phyloP scores from a whole-genome alignment of 2,888 invertebrate species.

The Digitonthophagus gazella region DNA sequence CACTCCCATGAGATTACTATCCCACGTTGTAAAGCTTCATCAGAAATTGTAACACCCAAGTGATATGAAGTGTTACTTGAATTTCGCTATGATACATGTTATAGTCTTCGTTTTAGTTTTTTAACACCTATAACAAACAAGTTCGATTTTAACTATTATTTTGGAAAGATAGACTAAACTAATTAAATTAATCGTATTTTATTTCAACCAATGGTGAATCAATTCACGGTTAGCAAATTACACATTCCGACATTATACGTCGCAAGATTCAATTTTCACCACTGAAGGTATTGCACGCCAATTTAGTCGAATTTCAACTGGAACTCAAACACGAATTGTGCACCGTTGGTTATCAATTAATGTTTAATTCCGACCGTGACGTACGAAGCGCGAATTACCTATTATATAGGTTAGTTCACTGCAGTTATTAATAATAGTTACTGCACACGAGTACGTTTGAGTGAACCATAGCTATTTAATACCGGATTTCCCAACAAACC shows the following conservation, averaged over 20 bases:
- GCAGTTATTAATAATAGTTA: not conserved
- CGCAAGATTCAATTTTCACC: not conserved
- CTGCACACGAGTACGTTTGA: not conserved
- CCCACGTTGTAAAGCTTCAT: slow-evolving; percentile 1
- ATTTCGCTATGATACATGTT: not conserved
- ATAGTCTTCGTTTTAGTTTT: not conserved
- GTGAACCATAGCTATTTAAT: not conserved
- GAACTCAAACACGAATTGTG: not conserved
- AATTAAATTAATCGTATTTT: too few relatives aligned
- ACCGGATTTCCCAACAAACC: not conserved
- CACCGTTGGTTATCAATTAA: not conserved
- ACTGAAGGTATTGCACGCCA: not conserved
- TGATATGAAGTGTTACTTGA: not conserved
- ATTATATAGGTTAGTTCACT: not conserved
- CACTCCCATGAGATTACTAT: slow-evolving; percentile 2
- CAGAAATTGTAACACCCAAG: not conserved
- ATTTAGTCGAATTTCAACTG: not conserved
- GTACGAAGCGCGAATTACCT: not conserved
- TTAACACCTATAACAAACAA: not conserved
- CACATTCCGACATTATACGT: not conserved
- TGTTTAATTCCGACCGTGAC: not conserved
- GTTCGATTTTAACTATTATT: too few relatives aligned
- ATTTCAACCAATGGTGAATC: too few relatives aligned
- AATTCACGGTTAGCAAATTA: too few relatives aligned
- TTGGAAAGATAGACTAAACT: too few relatives aligned